These are phyloP conservation scores for Lates calcarifer DNA, from an alignment of 2,113 vertebrate genomes.

Conservation along the genomic window DNA sequence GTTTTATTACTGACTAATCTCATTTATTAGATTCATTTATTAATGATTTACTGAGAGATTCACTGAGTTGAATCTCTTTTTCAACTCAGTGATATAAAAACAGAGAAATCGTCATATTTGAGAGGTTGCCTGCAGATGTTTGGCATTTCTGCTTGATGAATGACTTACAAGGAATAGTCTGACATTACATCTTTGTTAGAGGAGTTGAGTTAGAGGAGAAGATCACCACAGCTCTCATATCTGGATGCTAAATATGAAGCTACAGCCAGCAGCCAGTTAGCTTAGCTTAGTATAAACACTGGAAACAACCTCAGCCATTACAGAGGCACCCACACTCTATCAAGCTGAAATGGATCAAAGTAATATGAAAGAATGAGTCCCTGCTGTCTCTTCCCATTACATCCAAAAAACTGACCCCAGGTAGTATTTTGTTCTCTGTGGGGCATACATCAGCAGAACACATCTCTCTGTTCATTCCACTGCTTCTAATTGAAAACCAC, in stretches of 20 bases:
- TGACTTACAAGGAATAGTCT: not conserved
- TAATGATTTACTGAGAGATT: not conserved
- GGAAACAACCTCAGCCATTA: slow-evolving; percentile 18
- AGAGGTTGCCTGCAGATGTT: not conserved
- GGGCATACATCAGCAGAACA: slow-evolving; percentile 24
- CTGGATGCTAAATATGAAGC: not conserved
- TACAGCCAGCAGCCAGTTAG: not conserved
- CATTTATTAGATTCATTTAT: not conserved
- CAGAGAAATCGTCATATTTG: not conserved
- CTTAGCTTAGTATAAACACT: not conserved
- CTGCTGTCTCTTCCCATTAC: slow-evolving; percentile 38
- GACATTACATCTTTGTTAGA: no score
- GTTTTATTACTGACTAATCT: not conserved
- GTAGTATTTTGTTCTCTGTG: slow-evolving; percentile 31
- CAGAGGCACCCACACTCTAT: not conserved
- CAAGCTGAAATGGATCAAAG: slow-evolving; percentile 48
- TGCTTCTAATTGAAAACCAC: slow-evolving; percentile 66
- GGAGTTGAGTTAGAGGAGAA: not conserved
- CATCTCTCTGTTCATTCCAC: slow-evolving; percentile 47
- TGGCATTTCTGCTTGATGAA: not conserved
- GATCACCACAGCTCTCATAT: not conserved
- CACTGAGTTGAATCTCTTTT: no score
- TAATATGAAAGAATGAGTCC: slow-evolving; percentile 43
- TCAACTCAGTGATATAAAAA: not conserved
- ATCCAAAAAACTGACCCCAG: slow-evolving; percentile 38